phyloP scores from a whole-genome alignment of 1,140 invertebrate species.

The Helicoverpa zea region DNA sequence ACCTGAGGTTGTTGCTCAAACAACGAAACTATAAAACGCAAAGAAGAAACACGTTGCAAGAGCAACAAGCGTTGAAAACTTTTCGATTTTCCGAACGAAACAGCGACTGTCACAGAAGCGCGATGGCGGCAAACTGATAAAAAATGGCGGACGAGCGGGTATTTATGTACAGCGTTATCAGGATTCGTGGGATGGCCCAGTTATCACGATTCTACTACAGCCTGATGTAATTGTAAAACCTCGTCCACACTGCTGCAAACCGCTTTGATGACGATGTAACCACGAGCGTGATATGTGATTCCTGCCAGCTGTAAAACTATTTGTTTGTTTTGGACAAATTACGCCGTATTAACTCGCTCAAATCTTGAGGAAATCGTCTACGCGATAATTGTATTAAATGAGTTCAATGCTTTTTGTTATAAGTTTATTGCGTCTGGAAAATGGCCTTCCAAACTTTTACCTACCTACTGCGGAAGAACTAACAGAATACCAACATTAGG shows the following conservation, averaged over 20 bases:
- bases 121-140: conserved; percentile 72
- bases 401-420: conserved; percentile 1
- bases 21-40: conserved; percentile 43
- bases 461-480: background rate
- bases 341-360: conserved; percentile 19
- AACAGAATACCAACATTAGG: too few relatives aligned
- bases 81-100: conserved; percentile 50
- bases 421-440: background rate
- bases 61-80: conserved; percentile 56
- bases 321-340: conserved; percentile 29
- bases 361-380: conserved; percentile 1
- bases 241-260: conserved; percentile 62
- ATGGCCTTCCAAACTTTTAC: background rate
- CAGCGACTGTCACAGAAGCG: conserved; percentile 56
- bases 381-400: conserved; percentile 7
- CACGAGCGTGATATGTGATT: conserved; percentile 41
- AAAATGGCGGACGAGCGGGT: conserved; percentile 50
- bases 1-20: conserved; percentile 84
- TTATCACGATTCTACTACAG: conserved; percentile 64
- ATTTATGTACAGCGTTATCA: conserved; percentile 78
- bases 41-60: conserved; percentile 61
- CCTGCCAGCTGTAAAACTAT: background rate
- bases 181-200: conserved; percentile 64
- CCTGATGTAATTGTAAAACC: conserved; percentile 52
- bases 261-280: conserved; percentile 56